These are phyloP conservation scores for Chelonus formosanus DNA, from an alignment of 2,888 invertebrate species.

Conservation along the genomic window DNA sequence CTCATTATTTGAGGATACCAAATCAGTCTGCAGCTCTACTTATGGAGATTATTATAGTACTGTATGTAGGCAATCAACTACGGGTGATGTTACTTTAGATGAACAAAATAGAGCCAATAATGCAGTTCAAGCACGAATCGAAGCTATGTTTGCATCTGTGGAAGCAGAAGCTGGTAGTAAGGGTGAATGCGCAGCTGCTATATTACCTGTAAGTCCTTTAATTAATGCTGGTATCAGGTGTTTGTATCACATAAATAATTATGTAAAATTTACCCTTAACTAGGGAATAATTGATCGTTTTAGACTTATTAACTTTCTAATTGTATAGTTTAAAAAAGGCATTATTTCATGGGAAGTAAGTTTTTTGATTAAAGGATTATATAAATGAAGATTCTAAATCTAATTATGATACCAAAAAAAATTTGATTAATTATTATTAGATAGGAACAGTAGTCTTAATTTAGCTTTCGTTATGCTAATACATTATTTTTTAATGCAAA, in stretches of 20 bases:
- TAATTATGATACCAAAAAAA: too few species aligned
- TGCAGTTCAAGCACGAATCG: conserved; percentile 86
- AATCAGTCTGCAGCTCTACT: conserved; percentile 68
- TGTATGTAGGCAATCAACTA: conserved; percentile 41
- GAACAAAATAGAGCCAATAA: conserved; percentile 69
- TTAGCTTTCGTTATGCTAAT: too few species aligned
- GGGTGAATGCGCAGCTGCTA: conserved; percentile 59
- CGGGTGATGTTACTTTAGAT: conserved; percentile 60
- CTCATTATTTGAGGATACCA: conserved; percentile 81
- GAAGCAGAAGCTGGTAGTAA: conserved; percentile 60
- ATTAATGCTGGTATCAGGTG: neutral
- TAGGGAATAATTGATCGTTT: too few species aligned
- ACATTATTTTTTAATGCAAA: too few species aligned
- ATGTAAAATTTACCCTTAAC: neutral
- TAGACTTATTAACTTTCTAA: too few species aligned
- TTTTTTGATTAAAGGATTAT: too few species aligned
- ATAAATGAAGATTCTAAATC: too few species aligned
- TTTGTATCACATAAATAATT: neutral
- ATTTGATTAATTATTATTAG: too few species aligned
- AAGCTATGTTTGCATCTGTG: conserved; percentile 76
- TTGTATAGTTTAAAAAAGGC: too few species aligned
- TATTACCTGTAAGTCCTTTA: conserved; percentile 52
- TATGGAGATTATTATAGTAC: conserved; percentile 53
- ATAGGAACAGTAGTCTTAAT: too few species aligned
- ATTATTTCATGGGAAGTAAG: too few species aligned